Conservation (phyloP, 2,113 vertebrate genomes). For the Ellobius talpinus region DNA sequence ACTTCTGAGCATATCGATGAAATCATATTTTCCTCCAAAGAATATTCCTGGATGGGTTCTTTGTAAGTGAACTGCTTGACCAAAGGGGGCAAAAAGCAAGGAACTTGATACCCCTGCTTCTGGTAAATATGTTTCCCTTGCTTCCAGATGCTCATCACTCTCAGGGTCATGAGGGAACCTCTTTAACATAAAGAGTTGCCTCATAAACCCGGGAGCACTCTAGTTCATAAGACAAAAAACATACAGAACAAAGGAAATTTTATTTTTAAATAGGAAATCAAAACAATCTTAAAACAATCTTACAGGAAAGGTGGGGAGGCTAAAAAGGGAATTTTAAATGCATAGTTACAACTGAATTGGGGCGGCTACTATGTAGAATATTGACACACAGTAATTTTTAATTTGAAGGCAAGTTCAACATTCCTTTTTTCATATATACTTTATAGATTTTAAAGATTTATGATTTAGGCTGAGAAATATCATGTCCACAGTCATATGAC, state of each 20-base stretch:
- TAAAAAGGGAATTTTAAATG: not conserved
- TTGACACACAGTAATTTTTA: conserved; percentile 12
- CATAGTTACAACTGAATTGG: not conserved
- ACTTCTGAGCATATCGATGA: conserved; percentile 58
- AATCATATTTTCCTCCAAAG: conserved; percentile 62
- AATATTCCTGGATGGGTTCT: conserved; percentile 53
- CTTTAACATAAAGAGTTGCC: not conserved
- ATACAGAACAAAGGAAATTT: not conserved
- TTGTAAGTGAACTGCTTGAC: conserved; percentile 12
- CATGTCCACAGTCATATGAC: not conserved
- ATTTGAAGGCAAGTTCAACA: not conserved
- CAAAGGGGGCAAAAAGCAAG: conserved; percentile 26
- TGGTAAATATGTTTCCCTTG: conserved; percentile 2
- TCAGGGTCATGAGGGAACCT: not conserved
- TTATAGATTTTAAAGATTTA: not conserved
- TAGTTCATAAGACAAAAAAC: conserved; percentile 39
- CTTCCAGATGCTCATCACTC: not conserved
- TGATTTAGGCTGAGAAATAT: conserved; percentile 45
- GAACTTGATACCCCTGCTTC: not conserved
- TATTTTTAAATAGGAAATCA: conserved; percentile 13
- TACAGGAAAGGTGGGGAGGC: not conserved
- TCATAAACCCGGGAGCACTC: not conserved
- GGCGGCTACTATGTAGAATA: not conserved
- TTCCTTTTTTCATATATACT: conserved; percentile 25
- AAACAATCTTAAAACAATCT: not conserved